These are phyloP conservation scores for Julus scandinavius DNA, from an alignment of 2,888 invertebrate species.

Conservation along the genomic window DNA sequence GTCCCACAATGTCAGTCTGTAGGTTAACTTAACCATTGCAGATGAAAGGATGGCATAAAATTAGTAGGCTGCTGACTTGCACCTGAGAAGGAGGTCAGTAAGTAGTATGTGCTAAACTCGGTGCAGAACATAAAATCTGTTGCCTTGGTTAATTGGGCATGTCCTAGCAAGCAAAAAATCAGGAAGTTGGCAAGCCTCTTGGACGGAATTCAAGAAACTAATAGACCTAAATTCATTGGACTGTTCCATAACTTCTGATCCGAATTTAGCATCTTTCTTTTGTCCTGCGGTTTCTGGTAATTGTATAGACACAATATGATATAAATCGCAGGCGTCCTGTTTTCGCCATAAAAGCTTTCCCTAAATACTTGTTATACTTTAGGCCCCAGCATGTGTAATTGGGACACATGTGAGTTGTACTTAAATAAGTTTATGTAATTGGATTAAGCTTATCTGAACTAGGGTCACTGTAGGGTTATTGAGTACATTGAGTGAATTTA, in stretches of 20 bases:
- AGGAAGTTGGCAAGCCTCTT: slow-evolving; percentile 19
- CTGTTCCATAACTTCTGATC: not conserved
- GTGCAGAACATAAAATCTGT: not conserved
- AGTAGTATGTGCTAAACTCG: not conserved
- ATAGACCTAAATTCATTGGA: slow-evolving; percentile 24
- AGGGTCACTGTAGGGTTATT: no score
- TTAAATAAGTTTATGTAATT: no score
- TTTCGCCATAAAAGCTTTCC: no score
- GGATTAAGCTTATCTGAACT: no score
- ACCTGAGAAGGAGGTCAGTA: slow-evolving; percentile 25
- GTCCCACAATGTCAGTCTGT: no score
- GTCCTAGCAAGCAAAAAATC: slow-evolving; percentile 27
- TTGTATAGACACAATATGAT: no score
- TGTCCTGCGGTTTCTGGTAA: not conserved
- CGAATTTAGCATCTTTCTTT: not conserved
- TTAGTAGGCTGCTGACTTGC: not conserved
- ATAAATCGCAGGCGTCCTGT: no score
- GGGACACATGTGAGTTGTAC: no score
- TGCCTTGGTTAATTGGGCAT: not conserved
- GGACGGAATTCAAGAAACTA: not conserved
- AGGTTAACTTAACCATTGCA: no score
- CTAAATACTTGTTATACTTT: no score
- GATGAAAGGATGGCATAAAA: not conserved
- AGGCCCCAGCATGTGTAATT: no score
- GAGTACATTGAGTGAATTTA: no score